Conservation (phyloP, 2,113 vertebrate species). For the Dicentrarchus labrax region DNA sequence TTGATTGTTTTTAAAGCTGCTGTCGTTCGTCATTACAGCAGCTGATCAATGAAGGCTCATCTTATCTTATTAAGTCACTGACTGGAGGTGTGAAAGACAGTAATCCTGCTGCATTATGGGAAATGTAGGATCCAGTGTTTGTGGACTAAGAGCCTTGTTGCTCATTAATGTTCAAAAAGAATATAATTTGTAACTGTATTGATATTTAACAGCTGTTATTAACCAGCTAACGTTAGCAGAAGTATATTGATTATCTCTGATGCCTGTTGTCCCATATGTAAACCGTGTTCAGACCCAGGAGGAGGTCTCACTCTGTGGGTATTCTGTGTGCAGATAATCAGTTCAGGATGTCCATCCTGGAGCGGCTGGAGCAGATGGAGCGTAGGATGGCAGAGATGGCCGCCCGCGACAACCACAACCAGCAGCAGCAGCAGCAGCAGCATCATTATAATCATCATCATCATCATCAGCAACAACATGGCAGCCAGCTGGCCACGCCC, state of each 20-base stretch:
- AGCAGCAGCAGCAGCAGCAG: not conserved
- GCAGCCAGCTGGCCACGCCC: conserved; percentile 60
- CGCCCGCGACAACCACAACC: conserved; percentile 19
- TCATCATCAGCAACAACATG: conserved; percentile 7
- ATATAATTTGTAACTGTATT: too few species aligned
- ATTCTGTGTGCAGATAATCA: conserved; percentile 73
- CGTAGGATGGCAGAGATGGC: conserved; percentile 76
- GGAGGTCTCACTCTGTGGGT: not conserved
- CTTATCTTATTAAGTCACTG: not conserved
- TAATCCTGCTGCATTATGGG: conserved; percentile 23
- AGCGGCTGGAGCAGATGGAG: conserved; percentile 81
- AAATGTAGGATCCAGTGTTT: not conserved
- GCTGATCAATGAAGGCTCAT: too few species aligned
- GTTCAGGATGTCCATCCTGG: conserved; percentile 81
- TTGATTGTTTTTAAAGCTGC: not conserved
- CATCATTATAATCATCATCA: not conserved
- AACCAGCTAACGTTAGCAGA: too few species aligned
- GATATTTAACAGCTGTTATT: too few species aligned
- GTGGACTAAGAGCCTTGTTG: too few species aligned
- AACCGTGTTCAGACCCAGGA: not conserved
- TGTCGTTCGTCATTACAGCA: too few species aligned
- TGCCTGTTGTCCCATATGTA: too few species aligned
- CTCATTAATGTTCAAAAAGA: too few species aligned
- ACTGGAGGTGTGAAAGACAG: too few species aligned
- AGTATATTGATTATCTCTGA: too few species aligned